These are phyloP conservation scores for Phocides pigmalion DNA, from an alignment of 1,140 invertebrate genomes.

Conservation along the genomic window DNA sequence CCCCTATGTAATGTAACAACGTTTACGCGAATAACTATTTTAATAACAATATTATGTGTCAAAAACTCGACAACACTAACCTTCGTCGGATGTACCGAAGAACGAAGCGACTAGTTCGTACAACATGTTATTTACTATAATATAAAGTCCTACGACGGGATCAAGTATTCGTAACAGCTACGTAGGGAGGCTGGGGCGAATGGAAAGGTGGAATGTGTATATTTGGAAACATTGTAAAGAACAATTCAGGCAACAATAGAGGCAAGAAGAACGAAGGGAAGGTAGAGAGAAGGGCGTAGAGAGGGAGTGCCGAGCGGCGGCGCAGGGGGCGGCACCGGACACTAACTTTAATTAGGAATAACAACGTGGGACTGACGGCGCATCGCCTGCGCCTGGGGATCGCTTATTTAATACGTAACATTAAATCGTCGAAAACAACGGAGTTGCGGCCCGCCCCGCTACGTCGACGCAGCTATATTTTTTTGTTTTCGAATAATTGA, in stretches of 20 bases:
- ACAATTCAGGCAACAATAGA: slow-evolving; percentile 48
- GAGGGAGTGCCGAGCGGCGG: slow-evolving; percentile 12
- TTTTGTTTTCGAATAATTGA: slow-evolving; percentile 69
- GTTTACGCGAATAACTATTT: background rate
- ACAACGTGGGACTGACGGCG: slow-evolving; percentile 29
- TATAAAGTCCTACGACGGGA: background rate
- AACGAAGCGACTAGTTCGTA: slow-evolving; percentile 14
- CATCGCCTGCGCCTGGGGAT: slow-evolving; percentile 17
- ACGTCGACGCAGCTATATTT: slow-evolving; percentile 6
- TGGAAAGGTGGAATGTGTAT: slow-evolving; percentile 47
- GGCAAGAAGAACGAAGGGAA: slow-evolving; percentile 47
- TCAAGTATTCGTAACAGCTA: slow-evolving; percentile 2
- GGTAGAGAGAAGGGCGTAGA: slow-evolving; percentile 34
- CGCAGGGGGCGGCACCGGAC: background rate
- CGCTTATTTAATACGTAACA: slow-evolving; percentile 11
- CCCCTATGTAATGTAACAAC: slow-evolving; percentile 30
- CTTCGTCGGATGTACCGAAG: slow-evolving; percentile 17
- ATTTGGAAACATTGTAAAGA: slow-evolving; percentile 50
- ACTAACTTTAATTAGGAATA: slow-evolving; percentile 22
- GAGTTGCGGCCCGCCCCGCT: slow-evolving; percentile 8
- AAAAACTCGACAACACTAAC: slow-evolving; percentile 31
- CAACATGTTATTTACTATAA: slow-evolving; percentile 12
- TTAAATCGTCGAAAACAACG: slow-evolving; percentile 10
- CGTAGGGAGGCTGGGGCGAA: slow-evolving; percentile 3
- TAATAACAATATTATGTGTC: slow-evolving; percentile 27